These are phyloP conservation scores for Sisyra terminalis DNA, from an alignment of 2,888 invertebrate species.

Conservation along the genomic window DNA sequence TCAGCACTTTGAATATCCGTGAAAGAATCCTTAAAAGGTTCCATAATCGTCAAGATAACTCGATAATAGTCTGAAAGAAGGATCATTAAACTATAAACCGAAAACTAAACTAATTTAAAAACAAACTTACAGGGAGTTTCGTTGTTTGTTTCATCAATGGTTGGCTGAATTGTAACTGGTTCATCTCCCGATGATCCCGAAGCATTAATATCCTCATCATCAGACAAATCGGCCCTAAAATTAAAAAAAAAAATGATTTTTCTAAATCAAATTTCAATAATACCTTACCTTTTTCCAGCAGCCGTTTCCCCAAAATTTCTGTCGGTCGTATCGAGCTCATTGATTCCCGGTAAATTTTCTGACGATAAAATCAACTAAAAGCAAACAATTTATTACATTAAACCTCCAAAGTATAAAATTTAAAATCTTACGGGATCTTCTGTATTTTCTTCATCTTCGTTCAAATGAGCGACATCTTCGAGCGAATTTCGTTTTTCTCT, in stretches of 20 bases:
- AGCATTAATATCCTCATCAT: conserved; percentile 12
- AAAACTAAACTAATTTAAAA: background rate
- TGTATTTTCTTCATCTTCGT: conserved; percentile 22
- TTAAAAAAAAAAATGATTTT: too few relatives aligned
- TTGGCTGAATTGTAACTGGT: conserved; percentile 1
- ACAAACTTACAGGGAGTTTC: background rate
- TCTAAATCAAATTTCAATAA: too few relatives aligned
- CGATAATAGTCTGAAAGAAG: conserved; percentile 28
- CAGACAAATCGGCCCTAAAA: too few relatives aligned
- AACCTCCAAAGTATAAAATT: too few relatives aligned
- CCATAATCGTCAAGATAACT: conserved; percentile 39
- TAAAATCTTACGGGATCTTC: conserved; percentile 16
- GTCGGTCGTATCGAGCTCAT: background rate
- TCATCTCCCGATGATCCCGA: conserved; percentile 9
- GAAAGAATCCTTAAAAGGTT: conserved; percentile 40
- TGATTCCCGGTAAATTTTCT: too few relatives aligned
- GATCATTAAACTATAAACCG: background rate
- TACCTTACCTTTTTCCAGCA: background rate
- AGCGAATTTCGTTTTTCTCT: conserved; percentile 1
- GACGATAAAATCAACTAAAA: too few relatives aligned
- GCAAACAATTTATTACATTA: too few relatives aligned
- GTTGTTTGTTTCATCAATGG: background rate
- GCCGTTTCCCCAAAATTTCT: background rate
- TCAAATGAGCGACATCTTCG: conserved; percentile 20
- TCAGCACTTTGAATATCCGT: conserved; percentile 38